These are phyloP conservation scores for Dascillus cervinus DNA, from an alignment of 2,888 invertebrate species.

Conservation along the genomic window DNA sequence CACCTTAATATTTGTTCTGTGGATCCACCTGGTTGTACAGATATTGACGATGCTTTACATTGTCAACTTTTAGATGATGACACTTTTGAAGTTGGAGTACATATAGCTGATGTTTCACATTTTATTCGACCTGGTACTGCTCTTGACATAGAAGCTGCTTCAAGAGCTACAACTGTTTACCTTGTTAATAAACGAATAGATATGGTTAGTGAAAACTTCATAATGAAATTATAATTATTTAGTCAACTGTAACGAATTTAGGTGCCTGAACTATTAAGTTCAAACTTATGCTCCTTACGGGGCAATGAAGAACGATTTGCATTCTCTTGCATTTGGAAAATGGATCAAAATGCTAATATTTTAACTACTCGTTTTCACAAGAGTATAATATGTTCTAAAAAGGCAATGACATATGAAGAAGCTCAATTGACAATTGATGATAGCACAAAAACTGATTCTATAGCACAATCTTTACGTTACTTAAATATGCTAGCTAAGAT, in stretches of 20 bases:
- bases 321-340: conserved; percentile 93
- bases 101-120: conserved; percentile 98
- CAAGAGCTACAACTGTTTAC: conserved; percentile 94
- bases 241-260: conserved; percentile 8
- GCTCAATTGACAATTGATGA: conserved; percentile 94
- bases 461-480: conserved; percentile 70
- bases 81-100: conserved; percentile 84
- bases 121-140: conserved; percentile 92
- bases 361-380: conserved; percentile 78
- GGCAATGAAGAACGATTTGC: conserved; percentile 88
- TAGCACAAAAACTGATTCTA: conserved; percentile 54
- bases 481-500: conserved; percentile 87
- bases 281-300: conserved; percentile 90
- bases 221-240: conserved; percentile 1
- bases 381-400: conserved; percentile 82
- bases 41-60: conserved; percentile 97
- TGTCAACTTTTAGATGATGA: conserved; percentile 68
- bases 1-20: conserved; percentile 86
- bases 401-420: conserved; percentile 96
- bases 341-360: conserved; percentile 77
- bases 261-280: conserved; percentile 75
- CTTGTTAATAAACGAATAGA: conserved; percentile 87
- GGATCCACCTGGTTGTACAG: conserved; percentile 97
- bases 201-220: conserved; percentile 67
- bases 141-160: conserved; percentile 85